Base-by-base conservation (phyloP, 2,888 invertebrate genomes). In the Geotrupes spiniger region DNA sequence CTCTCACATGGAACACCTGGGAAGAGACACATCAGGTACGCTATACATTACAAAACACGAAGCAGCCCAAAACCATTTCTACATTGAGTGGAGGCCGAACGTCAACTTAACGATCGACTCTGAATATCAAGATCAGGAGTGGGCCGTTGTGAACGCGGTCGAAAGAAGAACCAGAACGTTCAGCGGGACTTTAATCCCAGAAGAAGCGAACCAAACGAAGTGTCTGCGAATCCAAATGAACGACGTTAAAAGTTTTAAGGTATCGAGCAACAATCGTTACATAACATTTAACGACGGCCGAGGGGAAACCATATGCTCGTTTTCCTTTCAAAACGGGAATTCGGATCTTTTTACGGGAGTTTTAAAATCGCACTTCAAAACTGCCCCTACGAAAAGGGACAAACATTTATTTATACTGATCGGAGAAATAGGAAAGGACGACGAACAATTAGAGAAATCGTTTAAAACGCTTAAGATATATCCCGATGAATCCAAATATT, bases 261-360 rank as follows among this genome's bases (percentile, higher is more conserved):
- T 83, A 1, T 76, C 77, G 46, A 74, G 75, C 39, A 76, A 76
- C 21, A 76, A 77, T 1, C 79, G 80, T 42, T 76, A 76, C 25
- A 69, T 85, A 39, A 78, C 79, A 27, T 81, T 92, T 56, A 81
- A 84, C 58, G 82, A 85, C 56, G 84, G 83, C 54, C 83, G 85
- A 71, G 80, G 84, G 39, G 82, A 87, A 1, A 82, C 82, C 64
- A 83, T 87, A 59, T 85, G 87, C 53, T 85, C 88, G 3, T 89
- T 95, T 66, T 87, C 89, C 66, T 94, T 95, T 73, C 91, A 91
- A 68, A 84, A 88, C 58, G 91, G 89, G 0, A 92, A 92, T 60
- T 90, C 91, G 1, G 88, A 89, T 61, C 81, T 83, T 45, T 85
- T 94, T 62, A 78, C 83, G 31, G 78, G 73, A 28, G 77, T 77